phyloP scores from a whole-genome alignment of 2,113 vertebrate species.

The Illadopsis cleaveri region DNA sequence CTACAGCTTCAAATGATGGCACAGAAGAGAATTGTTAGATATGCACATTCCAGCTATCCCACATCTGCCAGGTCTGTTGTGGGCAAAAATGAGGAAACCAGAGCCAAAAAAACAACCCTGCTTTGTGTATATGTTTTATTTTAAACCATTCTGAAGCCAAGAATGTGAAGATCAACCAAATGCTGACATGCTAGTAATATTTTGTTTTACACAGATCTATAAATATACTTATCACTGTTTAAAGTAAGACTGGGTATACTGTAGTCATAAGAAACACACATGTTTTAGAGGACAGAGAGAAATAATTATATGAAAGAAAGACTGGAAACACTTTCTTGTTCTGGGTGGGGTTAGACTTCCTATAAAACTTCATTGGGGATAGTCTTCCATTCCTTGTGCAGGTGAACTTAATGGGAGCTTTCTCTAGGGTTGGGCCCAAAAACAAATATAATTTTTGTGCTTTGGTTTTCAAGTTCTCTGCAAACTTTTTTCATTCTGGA shows the following conservation, averaged over 20 bases:
- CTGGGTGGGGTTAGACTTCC: not conserved
- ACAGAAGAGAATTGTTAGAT: conserved; percentile 70
- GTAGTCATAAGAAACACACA: conserved; percentile 55
- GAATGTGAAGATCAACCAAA: conserved; percentile 68
- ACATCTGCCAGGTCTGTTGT: conserved; percentile 71
- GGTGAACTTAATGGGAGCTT: conserved; percentile 2
- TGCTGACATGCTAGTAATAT: conserved; percentile 62
- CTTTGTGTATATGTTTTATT: conserved; percentile 61
- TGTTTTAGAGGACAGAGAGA: conserved; percentile 53
- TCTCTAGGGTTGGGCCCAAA: not conserved
- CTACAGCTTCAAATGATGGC: conserved; percentile 70
- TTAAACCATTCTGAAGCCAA: conserved; percentile 60
- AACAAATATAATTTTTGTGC: not conserved
- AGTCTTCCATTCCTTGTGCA: not conserved
- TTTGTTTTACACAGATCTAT: conserved; percentile 64
- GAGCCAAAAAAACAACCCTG: conserved; percentile 48
- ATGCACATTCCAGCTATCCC: conserved; percentile 68
- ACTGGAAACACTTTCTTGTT: conserved; percentile 61
- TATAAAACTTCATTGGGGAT: not conserved
- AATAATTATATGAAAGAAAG: conserved; percentile 52
- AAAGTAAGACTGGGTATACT: conserved; percentile 45
- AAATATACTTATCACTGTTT: conserved; percentile 69
- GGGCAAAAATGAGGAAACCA: conserved; percentile 57
- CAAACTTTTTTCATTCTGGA: not conserved
- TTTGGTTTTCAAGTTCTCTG: not conserved